These are phyloP conservation scores for Podotricha telesiphe DNA, from an alignment of 2,888 invertebrate genomes.

Conservation along the genomic window DNA sequence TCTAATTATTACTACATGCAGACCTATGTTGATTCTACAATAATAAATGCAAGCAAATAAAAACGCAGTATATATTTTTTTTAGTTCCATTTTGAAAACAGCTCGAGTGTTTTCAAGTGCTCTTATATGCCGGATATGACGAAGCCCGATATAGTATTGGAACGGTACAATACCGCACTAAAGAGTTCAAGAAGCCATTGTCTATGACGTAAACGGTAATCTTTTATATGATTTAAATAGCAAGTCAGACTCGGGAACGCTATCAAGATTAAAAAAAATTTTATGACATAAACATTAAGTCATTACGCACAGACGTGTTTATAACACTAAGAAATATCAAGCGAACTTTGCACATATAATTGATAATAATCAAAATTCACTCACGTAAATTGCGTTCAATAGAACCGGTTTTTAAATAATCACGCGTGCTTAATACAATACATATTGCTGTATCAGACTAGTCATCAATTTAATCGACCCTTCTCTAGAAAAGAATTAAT, in stretches of 20 bases:
- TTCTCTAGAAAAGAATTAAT: constrained; percentile 10
- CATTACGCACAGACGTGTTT: constrained; percentile 28
- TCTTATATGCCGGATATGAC: constrained; percentile 74
- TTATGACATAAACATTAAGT: constrained; percentile 1
- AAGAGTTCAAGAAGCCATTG: constrained; percentile 40
- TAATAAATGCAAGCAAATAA: constrained; percentile 6
- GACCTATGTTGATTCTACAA: neutral
- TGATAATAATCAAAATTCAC: constrained; percentile 36
- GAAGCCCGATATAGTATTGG: constrained; percentile 68
- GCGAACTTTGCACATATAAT: constrained; percentile 40
- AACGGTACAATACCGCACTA: constrained; percentile 41
- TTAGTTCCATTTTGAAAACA: neutral
- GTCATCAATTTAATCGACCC: constrained; percentile 9
- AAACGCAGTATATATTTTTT: neutral
- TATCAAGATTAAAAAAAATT: neutral
- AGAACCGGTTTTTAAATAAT: constrained; percentile 22
- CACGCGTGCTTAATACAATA: constrained; percentile 29
- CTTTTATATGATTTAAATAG: constrained; percentile 18
- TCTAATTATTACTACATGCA: neutral
- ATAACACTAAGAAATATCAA: constrained; percentile 34
- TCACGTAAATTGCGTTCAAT: constrained; percentile 42
- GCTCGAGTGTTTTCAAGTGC: constrained; percentile 57
- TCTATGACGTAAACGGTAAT: constrained; percentile 21
- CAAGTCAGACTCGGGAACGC: neutral
- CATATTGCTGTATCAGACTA: constrained; percentile 13